These are phyloP conservation scores for Crotalus tigris DNA, from an alignment of 2,113 vertebrate genomes.

Conservation along the genomic window DNA sequence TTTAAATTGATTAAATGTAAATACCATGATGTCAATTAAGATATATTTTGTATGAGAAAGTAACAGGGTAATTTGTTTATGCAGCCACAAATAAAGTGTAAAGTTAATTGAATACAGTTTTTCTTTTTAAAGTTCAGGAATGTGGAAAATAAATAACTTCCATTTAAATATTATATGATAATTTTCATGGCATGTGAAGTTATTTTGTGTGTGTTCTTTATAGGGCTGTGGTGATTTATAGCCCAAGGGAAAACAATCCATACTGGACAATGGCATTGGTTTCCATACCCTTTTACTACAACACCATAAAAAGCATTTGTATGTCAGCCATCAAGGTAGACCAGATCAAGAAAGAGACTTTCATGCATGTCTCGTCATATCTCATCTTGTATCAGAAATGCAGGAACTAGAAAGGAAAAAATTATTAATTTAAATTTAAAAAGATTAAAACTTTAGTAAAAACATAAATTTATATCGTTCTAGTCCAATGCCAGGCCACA, in stretches of 20 bases:
- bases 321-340: neutral
- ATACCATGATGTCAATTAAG: neutral
- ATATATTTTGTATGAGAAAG: neutral
- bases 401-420: neutral
- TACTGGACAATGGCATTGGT: neutral
- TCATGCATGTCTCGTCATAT: neutral
- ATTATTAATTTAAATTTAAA: neutral
- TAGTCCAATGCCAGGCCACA: neutral
- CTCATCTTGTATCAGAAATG: neutral
- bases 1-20: neutral
- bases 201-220: constrained; percentile 12
- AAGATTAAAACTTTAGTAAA: neutral
- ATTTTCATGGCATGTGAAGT: neutral
- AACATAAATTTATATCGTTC: neutral
- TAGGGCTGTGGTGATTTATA: neutral
- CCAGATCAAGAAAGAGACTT: neutral
- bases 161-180: neutral
- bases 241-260: neutral
- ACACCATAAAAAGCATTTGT: neutral
- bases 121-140: neutral
- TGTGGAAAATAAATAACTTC: neutral
- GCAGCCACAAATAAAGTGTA: neutral
- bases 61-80: neutral
- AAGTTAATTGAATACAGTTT: neutral
- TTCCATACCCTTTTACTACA: neutral